A percentile compares a stretch with the other conserved stretches of the same genome.
Evolutionary conservation across 1,140 invertebrate species (phyloP).

Genomic region (Drosophila lacertosa): DNA sequence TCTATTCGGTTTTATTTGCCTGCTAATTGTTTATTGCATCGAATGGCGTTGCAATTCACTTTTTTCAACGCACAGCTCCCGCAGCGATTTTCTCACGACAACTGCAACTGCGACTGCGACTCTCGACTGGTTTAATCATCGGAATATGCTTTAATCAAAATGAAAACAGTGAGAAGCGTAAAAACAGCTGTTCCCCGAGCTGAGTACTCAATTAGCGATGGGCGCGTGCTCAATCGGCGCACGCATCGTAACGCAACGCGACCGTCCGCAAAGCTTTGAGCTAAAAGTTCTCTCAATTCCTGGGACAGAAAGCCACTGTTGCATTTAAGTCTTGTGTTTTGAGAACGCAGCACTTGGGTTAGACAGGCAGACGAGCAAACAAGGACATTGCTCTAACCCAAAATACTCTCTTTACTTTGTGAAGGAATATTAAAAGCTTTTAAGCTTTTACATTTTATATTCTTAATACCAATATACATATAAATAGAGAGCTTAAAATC

Average conservation of each 20-base stretch:
- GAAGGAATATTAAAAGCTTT: no score
- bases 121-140: constrained; percentile 70
- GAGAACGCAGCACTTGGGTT: no score
- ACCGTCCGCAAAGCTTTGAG: background rate
- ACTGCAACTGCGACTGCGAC: constrained; percentile 44
- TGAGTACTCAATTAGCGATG: constrained; percentile 44
- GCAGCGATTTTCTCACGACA: constrained; percentile 40
- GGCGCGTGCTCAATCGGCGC: constrained; percentile 8
- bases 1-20: constrained; percentile 11
- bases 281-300: background rate
- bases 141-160: constrained; percentile 75
- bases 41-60: constrained; percentile 8
- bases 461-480: no score
- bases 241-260: constrained; percentile 1
- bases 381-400: no score
- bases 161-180: constrained; percentile 68
- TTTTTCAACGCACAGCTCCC: constrained; percentile 27
- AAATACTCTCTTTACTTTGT: no score
- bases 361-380: no score
- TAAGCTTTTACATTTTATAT: no score
- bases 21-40: background rate
- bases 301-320: no score
- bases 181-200: constrained; percentile 65
- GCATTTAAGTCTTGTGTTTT: no score
- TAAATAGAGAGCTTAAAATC: no score